A percentile compares a stretch with the other conserved stretches of the same genome.
Conservation (phyloP, 2,113 vertebrate species). For the Scytalopus superciliaris region DNA sequence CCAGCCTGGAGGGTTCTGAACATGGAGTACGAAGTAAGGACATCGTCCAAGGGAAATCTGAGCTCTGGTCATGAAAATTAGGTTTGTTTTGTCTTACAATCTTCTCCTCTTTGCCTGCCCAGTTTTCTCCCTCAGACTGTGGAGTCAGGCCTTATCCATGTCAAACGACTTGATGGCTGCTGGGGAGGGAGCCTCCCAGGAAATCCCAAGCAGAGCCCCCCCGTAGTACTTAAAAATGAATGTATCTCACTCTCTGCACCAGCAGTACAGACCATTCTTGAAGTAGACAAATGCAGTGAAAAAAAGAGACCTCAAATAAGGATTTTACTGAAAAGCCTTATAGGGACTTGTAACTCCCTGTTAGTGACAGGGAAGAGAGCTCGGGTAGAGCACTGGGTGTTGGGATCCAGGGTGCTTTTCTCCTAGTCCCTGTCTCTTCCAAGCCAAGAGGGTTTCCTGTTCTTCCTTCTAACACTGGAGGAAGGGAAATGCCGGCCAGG, state of each 20-base stretch:
- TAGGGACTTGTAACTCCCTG: neutral
- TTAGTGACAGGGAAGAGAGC: neutral
- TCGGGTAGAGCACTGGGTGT: neutral
- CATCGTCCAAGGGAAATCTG: neutral
- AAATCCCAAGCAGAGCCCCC: neutral
- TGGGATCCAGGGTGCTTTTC: neutral
- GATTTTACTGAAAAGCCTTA: neutral
- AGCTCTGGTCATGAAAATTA: fast-evolving
- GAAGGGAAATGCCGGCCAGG: fast-evolving
- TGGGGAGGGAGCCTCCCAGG: neutral
- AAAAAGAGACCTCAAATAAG: neutral
- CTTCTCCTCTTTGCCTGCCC: neutral
- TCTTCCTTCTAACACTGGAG: neutral
- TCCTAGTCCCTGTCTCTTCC: neutral
- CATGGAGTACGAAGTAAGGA: neutral
- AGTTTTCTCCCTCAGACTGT: neutral
- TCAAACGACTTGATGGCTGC: neutral
- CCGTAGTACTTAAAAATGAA: neutral
- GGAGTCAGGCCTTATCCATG: neutral
- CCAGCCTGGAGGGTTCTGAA: neutral
- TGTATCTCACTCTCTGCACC: neutral
- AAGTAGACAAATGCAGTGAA: neutral
- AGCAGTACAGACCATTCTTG: neutral
- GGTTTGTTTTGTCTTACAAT: neutral
- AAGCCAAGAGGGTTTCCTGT: neutral